Evolutionary conservation across 1,140 invertebrate genomes (phyloP), one percentile per base, ranked within the genome.

Genomic region (Dermatophagoides farinae): DNA sequence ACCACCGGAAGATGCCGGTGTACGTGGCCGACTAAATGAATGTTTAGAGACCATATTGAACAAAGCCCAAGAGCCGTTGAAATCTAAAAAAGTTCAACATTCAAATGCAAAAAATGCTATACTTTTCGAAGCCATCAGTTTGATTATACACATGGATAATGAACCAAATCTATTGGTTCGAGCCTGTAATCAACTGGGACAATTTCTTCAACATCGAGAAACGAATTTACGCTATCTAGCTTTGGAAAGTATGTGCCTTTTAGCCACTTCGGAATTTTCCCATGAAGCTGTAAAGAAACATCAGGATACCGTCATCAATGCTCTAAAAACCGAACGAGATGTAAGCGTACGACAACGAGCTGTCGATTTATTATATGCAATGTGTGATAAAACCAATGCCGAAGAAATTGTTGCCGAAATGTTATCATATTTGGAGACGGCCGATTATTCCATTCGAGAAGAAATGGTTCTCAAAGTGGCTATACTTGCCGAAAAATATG

Each of bases 391-490:
- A 68, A 90, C 87, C 58, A 99, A 99, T 76, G 90, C 95, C 14
- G 93, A 97, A 74, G 92, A 98, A 76, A 99, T 99, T 72, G 96
- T 99, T 2, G 88, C 93, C 71, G 95, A 99, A 75, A 99, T 99
- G 96, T 77, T 99, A 43, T 87, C 91, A 68, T 99, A 99, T 72
- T 75, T 99, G 61, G 95, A 99, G 77, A 95, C 92, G 16, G 95
- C 96, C 38, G 96, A 99, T 76, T 99, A 99, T 75, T 97, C 95
- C 20, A 99, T 99, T 68, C 79, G 95, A 66, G 96, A 99, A 76
- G 96, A 99, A 77, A 98, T 99, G 95, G 96, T 97, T 12, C 75
- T 99, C 10, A 99, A 99, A 77, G 93, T 99, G 60, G 96, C 96
- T 37, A 99, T 99, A 70, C 75, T 99, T 61, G 91, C 95, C 18